Evolutionary conservation across 2,888 invertebrate species (phyloP).

Genomic region (Phasia obesa): DNA sequence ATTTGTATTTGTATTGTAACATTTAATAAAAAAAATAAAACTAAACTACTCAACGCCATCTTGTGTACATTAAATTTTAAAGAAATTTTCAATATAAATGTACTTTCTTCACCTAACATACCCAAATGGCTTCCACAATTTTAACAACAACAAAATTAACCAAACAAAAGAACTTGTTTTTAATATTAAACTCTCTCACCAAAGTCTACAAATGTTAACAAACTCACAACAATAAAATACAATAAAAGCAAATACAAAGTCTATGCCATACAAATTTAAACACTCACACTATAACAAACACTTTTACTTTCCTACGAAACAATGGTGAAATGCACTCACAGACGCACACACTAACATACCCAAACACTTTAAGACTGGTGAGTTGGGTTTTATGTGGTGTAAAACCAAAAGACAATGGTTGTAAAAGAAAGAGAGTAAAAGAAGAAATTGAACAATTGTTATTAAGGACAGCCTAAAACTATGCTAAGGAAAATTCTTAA

Average conservation of each 20-base stretch:
- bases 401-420: not conserved
- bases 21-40: too few relatives aligned
- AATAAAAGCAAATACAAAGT: slow-evolving; percentile 28
- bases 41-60: slow-evolving; percentile 44
- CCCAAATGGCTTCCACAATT: slow-evolving; percentile 9
- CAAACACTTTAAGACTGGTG: too few relatives aligned
- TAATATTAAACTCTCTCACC: slow-evolving; percentile 12
- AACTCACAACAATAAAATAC: slow-evolving; percentile 19
- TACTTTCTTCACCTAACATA: not conserved
- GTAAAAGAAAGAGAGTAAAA: slow-evolving; percentile 22
- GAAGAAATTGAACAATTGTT: slow-evolving; percentile 50
- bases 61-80: not conserved
- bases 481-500: slow-evolving; percentile 56
- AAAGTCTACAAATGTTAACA: slow-evolving; percentile 14
- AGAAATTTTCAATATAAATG: not conserved
- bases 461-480: slow-evolving; percentile 53
- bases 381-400: slow-evolving; percentile 19
- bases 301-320: slow-evolving; percentile 58
- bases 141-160: not conserved
- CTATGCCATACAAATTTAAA: not conserved
- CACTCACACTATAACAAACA: slow-evolving; percentile 25
- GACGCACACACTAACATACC: not conserved
- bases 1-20: too few relatives aligned
- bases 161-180: slow-evolving; percentile 40
- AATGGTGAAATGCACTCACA: slow-evolving; percentile 52